These are phyloP conservation scores for Aplochiton taeniatus DNA, from an alignment of 2,797 vertebrate genomes.

Conservation along the genomic window DNA sequence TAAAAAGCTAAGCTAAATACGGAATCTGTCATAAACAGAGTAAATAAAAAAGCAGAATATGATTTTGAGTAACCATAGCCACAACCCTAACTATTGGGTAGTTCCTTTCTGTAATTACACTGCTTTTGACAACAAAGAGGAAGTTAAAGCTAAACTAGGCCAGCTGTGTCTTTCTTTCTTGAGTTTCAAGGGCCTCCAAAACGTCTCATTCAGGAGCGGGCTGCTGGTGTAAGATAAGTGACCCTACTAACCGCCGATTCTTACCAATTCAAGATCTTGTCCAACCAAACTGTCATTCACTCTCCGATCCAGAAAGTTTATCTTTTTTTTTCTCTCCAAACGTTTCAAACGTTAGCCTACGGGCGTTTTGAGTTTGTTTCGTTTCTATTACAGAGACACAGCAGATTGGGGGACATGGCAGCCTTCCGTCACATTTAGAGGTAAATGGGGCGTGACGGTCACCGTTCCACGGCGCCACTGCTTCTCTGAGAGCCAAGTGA, in stretches of 20 bases:
- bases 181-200: neutral
- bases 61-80: constrained; percentile 43
- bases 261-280: too few relatives aligned
- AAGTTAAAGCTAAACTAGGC: constrained; percentile 27
- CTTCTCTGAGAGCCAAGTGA: constrained; percentile 11
- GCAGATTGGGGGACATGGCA: constrained; percentile 4
- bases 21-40: constrained; percentile 34
- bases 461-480: constrained; percentile 8
- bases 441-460: neutral
- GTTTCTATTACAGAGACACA: constrained; percentile 3
- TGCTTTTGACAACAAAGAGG: constrained; percentile 39
- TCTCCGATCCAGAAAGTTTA: too few relatives aligned
- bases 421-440: constrained; percentile 3
- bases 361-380: too few relatives aligned
- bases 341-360: too few relatives aligned
- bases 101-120: constrained; percentile 52
- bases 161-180: too few relatives aligned
- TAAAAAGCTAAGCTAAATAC: constrained; percentile 39
- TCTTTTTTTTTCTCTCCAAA: too few relatives aligned
- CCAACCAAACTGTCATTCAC: too few relatives aligned
- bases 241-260: too few relatives aligned
- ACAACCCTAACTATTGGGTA: constrained; percentile 50
- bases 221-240: constrained; percentile 4
- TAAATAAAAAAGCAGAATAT: constrained; percentile 55
- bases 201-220: constrained; percentile 19